Conservation (phyloP, 2,888 invertebrate genomes). For the Parnassius glacialis region DNA sequence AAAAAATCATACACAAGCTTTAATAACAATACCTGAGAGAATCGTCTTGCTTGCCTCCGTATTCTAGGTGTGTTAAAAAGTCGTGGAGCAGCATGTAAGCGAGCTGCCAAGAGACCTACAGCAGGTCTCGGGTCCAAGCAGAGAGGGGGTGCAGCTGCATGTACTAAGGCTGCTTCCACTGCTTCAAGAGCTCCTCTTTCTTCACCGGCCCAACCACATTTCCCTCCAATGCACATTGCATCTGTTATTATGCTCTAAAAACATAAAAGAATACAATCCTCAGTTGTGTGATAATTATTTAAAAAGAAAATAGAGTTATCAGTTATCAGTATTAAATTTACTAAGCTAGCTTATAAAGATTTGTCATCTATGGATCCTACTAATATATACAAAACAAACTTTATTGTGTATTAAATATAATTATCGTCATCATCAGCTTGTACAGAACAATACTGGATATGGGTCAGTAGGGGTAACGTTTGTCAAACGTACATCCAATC, state of each 20-base stretch:
- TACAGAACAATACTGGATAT: no score
- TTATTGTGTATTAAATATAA: no score
- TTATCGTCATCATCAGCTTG: no score
- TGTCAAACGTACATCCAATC: no score
- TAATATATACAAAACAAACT: no score
- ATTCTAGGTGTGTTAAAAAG: constrained; percentile 88
- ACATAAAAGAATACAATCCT: neutral
- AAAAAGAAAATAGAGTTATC: neutral
- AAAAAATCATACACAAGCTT: no score
- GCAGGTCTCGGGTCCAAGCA: constrained; percentile 94
- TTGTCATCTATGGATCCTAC: no score
- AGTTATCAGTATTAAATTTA: no score
- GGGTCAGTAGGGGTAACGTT: no score
- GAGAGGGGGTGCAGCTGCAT: constrained; percentile 92
- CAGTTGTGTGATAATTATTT: neutral
- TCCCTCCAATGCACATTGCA: constrained; percentile 80
- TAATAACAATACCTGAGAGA: constrained; percentile 83
- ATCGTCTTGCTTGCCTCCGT: constrained; percentile 87
- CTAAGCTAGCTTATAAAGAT: no score
- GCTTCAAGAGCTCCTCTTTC: constrained; percentile 83
- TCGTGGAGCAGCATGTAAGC: constrained; percentile 87
- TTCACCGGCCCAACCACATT: constrained; percentile 85
- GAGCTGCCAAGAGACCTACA: constrained; percentile 87
- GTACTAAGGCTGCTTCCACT: constrained; percentile 91
- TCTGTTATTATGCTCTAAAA: constrained; percentile 83